Percentiles rank a stretch among this genome's conserved stretches.
Conservation (phyloP, 2,888 invertebrate genomes). For the Spisula solida region DNA sequence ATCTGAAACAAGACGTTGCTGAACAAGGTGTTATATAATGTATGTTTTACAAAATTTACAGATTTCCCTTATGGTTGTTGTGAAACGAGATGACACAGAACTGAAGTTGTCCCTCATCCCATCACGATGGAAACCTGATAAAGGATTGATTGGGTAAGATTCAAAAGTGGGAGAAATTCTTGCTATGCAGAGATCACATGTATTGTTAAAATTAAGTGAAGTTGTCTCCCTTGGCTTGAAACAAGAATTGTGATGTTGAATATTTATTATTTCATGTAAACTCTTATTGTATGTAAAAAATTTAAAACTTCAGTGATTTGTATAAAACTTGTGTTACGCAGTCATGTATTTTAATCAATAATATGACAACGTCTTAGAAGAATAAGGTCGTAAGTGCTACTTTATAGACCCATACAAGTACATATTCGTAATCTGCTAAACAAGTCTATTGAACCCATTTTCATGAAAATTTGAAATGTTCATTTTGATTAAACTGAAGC, state of each 20-base stretch:
- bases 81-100: slow-evolving; percentile 73
- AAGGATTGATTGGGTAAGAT: slow-evolving; percentile 83
- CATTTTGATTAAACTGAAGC: too few species aligned
- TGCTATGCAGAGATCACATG: background rate
- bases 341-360: too few species aligned
- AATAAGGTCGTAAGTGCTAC: too few species aligned
- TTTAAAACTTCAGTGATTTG: background rate
- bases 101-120: slow-evolving; percentile 79
- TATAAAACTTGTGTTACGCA: too few species aligned
- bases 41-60: too few species aligned
- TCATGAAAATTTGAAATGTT: too few species aligned
- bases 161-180: background rate
- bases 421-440: too few species aligned
- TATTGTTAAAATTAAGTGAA: background rate
- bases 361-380: too few species aligned
- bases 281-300: background rate
- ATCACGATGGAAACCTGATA: slow-evolving; percentile 80
- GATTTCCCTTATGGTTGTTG: slow-evolving; percentile 78
- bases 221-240: background rate
- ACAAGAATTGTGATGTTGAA: background rate
- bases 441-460: too few species aligned
- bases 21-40: too few species aligned
- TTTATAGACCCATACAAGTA: too few species aligned
- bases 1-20: too few species aligned
- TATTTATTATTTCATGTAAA: background rate